Evolutionary conservation across 92 coral and sea anemone species (phyloP).

Genomic region (Nematostella vectensis): DNA sequence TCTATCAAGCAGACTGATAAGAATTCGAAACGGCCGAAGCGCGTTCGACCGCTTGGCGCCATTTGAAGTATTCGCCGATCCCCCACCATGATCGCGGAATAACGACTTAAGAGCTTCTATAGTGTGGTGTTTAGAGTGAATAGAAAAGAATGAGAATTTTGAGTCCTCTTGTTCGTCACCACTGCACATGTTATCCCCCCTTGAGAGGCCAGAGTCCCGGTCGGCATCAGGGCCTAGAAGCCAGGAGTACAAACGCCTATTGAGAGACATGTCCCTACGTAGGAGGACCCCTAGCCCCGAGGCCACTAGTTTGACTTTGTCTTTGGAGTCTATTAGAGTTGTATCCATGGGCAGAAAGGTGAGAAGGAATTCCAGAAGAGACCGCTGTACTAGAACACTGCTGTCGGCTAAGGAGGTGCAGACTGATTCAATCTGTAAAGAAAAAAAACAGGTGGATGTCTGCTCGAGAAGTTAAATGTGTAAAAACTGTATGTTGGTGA

Average conservation of each 20-base stretch:
- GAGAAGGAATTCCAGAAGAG: constrained; percentile 68
- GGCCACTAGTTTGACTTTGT: constrained; percentile 56
- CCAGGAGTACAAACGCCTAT: constrained; percentile 89
- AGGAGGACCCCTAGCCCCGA: constrained; percentile 72
- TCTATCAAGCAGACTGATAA: constrained; percentile 75
- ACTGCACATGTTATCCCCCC: constrained; percentile 64
- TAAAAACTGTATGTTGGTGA: neutral
- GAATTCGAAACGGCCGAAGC: constrained; percentile 79
- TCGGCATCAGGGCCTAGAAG: constrained; percentile 54
- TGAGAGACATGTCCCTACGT: constrained; percentile 94
- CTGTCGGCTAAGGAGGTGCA: constrained; percentile 66
- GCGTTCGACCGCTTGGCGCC: constrained; percentile 46
- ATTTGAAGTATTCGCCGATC: constrained; percentile 15
- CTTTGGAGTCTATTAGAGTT: constrained; percentile 25
- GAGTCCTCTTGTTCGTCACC: constrained; percentile 47
- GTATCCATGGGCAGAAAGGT: constrained; percentile 63
- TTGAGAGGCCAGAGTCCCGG: constrained; percentile 17
- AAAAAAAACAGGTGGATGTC: neutral
- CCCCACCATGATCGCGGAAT: constrained; percentile 21
- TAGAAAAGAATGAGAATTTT: constrained; percentile 47
- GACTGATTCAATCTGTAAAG: constrained; percentile 64
- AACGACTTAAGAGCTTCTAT: constrained; percentile 65
- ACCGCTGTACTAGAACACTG: constrained; percentile 84
- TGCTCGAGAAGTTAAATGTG: neutral
- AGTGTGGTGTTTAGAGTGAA: constrained; percentile 49